phyloP scores from a whole-genome alignment of 2,888 invertebrate genomes.

The Yponomeuta malinellus region DNA sequence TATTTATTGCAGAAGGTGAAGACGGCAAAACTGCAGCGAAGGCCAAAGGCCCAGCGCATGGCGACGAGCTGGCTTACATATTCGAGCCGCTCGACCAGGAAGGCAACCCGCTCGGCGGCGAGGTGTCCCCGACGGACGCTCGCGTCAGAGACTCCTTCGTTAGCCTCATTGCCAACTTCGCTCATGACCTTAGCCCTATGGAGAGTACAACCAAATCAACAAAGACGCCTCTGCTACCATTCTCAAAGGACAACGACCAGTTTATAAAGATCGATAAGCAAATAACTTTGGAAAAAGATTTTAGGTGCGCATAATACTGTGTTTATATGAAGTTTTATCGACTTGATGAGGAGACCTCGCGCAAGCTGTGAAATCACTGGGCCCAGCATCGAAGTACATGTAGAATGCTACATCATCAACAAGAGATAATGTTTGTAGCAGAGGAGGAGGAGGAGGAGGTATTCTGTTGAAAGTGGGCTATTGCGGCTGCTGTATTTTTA shows the following conservation, averaged over 20 bases:
- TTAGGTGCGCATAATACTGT: constrained; percentile 38
- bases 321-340: background rate
- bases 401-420: too few relatives aligned
- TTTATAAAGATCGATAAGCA: constrained; percentile 49
- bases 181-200: constrained; percentile 48
- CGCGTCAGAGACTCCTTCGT: constrained; percentile 80
- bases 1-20: background rate
- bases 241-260: constrained; percentile 44
- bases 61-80: constrained; percentile 83
- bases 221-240: constrained; percentile 35
- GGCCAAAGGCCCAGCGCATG: constrained; percentile 73
- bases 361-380: too few relatives aligned
- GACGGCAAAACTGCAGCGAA: background rate
- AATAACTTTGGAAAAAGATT: constrained; percentile 50
- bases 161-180: constrained; percentile 80
- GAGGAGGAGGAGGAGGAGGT: too few relatives aligned
- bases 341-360: background rate
- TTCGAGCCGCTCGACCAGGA: constrained; percentile 79
- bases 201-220: constrained; percentile 29
- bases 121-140: constrained; percentile 72
- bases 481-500: too few relatives aligned
- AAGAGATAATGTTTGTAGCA: too few relatives aligned
- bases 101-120: constrained; percentile 67
- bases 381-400: too few relatives aligned
- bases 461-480: too few relatives aligned